phyloP scores from a whole-genome alignment of 2,888 invertebrate species.

The Eupelmus urozonus region DNA sequence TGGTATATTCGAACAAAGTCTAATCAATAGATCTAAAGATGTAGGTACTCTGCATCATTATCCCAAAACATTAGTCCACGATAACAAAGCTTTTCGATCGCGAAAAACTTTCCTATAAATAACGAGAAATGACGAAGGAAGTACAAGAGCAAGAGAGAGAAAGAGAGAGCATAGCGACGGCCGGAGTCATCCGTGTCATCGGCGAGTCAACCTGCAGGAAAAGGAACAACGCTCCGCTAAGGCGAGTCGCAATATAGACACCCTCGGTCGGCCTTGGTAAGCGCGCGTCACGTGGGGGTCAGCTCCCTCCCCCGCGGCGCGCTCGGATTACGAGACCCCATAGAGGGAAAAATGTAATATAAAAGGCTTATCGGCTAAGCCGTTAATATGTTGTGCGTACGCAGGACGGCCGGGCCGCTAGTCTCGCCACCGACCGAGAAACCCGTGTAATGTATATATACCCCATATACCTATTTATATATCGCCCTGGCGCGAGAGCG shows the following conservation, averaged over 20 bases:
- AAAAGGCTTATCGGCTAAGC: constrained; percentile 77
- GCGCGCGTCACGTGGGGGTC: no score
- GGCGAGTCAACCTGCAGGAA: constrained; percentile 13
- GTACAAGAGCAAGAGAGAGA: not conserved
- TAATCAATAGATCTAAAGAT: no score
- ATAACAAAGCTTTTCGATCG: no score
- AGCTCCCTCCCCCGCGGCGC: constrained; percentile 60
- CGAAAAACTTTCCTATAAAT: no score
- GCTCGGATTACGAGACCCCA: constrained; percentile 76
- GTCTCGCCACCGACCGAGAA: no score
- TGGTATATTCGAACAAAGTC: no score
- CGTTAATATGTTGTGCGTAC: constrained; percentile 76
- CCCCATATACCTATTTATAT: no score
- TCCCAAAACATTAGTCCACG: no score
- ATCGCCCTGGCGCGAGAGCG: no score
- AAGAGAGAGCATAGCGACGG: not conserved
- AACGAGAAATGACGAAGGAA: no score
- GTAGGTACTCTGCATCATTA: no score
- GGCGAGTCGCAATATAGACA: not conserved
- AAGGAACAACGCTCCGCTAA: not conserved
- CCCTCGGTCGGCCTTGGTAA: constrained; percentile 49
- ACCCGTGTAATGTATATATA: no score
- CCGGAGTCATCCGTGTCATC: constrained; percentile 10
- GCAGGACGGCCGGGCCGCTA: constrained; percentile 49
- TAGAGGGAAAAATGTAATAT: constrained; percentile 78